Evolutionary conservation across 92 coral and sea anemone species (phyloP), one percentile per base, ranked within the genome.

Genomic region (Metridium senile): DNA sequence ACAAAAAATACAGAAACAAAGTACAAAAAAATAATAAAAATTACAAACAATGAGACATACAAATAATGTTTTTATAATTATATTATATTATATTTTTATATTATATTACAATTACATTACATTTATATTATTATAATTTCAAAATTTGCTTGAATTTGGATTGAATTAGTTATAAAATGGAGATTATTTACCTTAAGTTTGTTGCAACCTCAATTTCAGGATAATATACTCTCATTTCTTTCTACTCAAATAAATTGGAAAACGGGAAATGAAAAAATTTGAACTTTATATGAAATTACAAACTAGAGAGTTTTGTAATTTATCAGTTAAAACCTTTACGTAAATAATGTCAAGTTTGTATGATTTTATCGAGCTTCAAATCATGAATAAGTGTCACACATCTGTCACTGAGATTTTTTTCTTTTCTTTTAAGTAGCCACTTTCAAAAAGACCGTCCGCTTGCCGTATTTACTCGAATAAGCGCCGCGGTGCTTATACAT

Each of bases 331-430:
- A 59, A 6, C 31, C 6, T 21, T 21, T 20, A 54, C 3, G 32
- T 28, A 59, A 59, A 59, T 59, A 59, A 59, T 59, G 65, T 59
- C 65, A 59, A 59, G 29, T 26, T 26, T 59, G 59, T 22, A 26
- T 59, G 26, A 23, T 26, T 21, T 26, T 39, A 39, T 39, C 49
- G 49, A 39, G 49, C 8, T 39, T 39, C 13, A 39, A 39, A 54
- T 16, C n/a, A 54, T 16, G 61, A 54, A 54, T 9, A 54, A 20
- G 61, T 54, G 61, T 21, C 61, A 16, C 61, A 21, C 25, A 16
- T 54, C 4, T 54, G 49, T 39, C 49, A 13, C 49, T 6, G 49
- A 39, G 49, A 39, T 39, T 39, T 39, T 13, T 39, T 39, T 39
- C 13, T 39, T 39, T 39, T 39, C 49, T 39, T 39, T 39, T 39